A percentile compares a stretch with the other conserved stretches of the same genome.
Conservation (phyloP, 2,113 vertebrate genomes). For the Tragelaphus buxtoni region DNA sequence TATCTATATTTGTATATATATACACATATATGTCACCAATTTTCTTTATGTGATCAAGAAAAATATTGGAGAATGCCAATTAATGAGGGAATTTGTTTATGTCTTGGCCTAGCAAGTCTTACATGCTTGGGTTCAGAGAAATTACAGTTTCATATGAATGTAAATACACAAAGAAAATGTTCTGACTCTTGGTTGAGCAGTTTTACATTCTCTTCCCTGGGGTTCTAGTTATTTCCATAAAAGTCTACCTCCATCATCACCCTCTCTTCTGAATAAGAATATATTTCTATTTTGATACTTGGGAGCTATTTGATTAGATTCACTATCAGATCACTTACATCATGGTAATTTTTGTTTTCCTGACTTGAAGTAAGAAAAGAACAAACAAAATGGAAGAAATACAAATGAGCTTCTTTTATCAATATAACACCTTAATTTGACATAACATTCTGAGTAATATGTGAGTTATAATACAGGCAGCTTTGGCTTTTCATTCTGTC, state of each 20-base stretch:
- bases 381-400: neutral
- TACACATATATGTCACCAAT: neutral
- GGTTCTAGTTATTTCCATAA: neutral
- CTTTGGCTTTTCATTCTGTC: neutral
- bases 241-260: neutral
- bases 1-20: neutral
- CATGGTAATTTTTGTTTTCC: neutral
- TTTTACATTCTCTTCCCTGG: neutral
- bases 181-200: neutral
- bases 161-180: neutral
- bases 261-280: neutral
- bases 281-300: neutral
- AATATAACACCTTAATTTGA: neutral
- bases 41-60: neutral
- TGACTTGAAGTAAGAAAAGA: neutral
- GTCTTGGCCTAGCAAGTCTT: neutral
- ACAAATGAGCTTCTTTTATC: neutral
- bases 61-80: neutral
- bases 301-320: neutral
- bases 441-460: neutral
- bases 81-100: neutral
- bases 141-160: neutral
- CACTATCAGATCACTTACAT: neutral
- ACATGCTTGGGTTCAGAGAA: neutral
- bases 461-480: neutral